A percentile compares a stretch with the other conserved stretches of the same genome.
These are phyloP conservation scores for Agriotes lineatus DNA, from an alignment of 2,888 invertebrate species.

Conservation along the genomic window DNA sequence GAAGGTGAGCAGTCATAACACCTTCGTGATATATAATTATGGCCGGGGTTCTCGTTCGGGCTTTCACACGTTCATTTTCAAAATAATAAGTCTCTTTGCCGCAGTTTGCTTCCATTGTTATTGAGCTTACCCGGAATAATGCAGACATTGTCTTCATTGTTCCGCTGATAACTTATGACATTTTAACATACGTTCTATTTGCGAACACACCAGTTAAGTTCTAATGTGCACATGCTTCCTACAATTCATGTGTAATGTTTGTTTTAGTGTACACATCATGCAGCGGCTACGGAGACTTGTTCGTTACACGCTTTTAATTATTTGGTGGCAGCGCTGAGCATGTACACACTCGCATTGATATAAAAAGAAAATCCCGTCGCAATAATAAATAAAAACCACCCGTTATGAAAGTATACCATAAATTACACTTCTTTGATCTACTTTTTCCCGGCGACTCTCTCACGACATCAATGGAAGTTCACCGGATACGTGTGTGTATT, in stretches of 20 bases:
- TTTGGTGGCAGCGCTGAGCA: constrained; percentile 5
- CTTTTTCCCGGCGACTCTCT: constrained; percentile 32
- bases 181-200: constrained; percentile 56
- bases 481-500: constrained; percentile 40
- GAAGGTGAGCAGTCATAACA: not conserved
- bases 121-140: constrained; percentile 56
- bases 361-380: constrained; percentile 27
- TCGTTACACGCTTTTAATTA: constrained; percentile 17
- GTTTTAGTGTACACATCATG: constrained; percentile 18
- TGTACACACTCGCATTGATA: constrained; percentile 25
- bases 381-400: constrained; percentile 39
- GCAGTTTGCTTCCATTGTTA: constrained; percentile 48
- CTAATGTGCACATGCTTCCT: constrained; percentile 44
- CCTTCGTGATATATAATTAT: constrained; percentile 9
- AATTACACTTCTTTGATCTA: constrained; percentile 44
- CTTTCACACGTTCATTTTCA: constrained; percentile 34
- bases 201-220: constrained; percentile 47
- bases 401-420: constrained; percentile 41
- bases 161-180: constrained; percentile 59
- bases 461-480: constrained; percentile 38
- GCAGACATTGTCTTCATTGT: constrained; percentile 59
- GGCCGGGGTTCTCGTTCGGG: not conserved
- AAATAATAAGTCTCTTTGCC: constrained; percentile 43
- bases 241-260: constrained; percentile 21
- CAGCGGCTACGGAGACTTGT: not conserved